These are phyloP conservation scores for Diorhabda carinulata DNA, from an alignment of 1,140 invertebrate genomes.

Conservation along the genomic window DNA sequence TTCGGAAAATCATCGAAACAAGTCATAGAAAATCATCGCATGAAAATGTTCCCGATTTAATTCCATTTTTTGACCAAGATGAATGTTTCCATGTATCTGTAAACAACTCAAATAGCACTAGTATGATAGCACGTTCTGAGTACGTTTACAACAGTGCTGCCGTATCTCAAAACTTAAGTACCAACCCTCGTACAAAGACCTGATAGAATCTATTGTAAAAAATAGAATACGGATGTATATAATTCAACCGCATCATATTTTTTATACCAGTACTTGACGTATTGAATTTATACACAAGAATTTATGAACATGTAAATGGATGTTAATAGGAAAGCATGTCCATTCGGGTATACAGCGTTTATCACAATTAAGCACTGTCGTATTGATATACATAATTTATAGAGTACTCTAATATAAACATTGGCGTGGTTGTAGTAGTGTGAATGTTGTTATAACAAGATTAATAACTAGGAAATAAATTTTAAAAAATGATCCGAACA, in stretches of 20 bases:
- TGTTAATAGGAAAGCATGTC: constrained; percentile 22
- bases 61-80: no score
- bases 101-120: no score
- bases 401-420: constrained; percentile 21
- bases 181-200: no score
- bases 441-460: constrained; percentile 16
- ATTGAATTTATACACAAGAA: constrained; percentile 10
- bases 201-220: no score
- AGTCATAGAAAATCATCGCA: no score
- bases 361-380: constrained; percentile 33
- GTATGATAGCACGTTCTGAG: no score
- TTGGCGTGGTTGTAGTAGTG: constrained; percentile 11
- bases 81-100: no score
- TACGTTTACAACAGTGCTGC: no score
- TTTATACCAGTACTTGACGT: neutral
- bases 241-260: neutral
- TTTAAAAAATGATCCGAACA: constrained; percentile 12
- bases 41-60: no score
- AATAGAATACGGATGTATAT: no score
- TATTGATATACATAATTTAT: constrained; percentile 34
- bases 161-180: no score
- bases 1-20: no score
- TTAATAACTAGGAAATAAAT: constrained; percentile 15
- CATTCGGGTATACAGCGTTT: constrained; percentile 19
- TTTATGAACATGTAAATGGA: constrained; percentile 31